These are phyloP conservation scores for Scytalopus superciliaris DNA, from an alignment of 2,113 vertebrate genomes.

Conservation along the genomic window DNA sequence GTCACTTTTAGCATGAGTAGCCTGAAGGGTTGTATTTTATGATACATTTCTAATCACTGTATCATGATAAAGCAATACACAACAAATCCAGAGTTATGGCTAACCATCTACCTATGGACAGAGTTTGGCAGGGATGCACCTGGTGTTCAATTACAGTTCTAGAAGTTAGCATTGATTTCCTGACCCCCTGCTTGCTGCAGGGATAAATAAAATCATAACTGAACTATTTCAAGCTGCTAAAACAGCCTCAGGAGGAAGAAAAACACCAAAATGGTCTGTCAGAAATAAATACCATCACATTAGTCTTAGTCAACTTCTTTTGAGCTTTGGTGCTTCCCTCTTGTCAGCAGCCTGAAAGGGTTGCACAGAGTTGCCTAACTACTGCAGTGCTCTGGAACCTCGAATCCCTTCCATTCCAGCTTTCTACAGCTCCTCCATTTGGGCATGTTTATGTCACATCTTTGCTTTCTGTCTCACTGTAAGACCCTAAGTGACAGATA, in stretches of 20 bases:
- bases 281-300: neutral
- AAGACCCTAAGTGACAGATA: neutral
- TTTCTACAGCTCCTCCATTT: neutral
- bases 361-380: neutral
- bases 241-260: neutral
- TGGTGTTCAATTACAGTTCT: neutral
- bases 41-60: neutral
- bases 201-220: neutral
- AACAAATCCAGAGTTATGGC: neutral
- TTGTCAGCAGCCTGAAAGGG: neutral
- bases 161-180: neutral
- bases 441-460: neutral
- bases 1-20: neutral
- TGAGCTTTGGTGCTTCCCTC: neutral
- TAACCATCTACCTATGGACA: neutral
- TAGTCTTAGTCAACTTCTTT: neutral
- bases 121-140: neutral
- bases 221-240: neutral
- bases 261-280: neutral
- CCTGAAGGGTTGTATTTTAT: neutral
- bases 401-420: neutral
- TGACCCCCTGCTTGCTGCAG: neutral
- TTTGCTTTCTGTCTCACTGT: rapidly evolving
- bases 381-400: neutral
- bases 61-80: neutral